Evolutionary conservation across 2,113 vertebrate species (phyloP).

Genomic region (Malaclemys terrapin): DNA sequence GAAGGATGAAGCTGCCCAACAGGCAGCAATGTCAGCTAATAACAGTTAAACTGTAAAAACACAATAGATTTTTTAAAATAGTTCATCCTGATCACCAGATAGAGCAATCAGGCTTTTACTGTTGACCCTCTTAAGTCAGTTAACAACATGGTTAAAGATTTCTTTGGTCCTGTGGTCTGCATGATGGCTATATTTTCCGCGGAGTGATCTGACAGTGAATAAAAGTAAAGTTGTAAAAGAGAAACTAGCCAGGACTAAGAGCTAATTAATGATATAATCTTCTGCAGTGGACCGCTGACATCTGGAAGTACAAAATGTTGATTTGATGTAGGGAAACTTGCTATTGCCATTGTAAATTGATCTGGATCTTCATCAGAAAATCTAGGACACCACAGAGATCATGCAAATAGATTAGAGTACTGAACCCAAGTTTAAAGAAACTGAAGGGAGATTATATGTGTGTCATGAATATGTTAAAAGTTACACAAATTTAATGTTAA

Average conservation of each 20-base stretch:
- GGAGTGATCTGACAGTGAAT: neutral
- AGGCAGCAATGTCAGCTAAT: neutral
- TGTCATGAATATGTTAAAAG: neutral
- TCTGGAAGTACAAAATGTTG: neutral
- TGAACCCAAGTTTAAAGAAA: neutral
- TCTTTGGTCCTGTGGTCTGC: neutral
- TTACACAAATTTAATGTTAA: neutral
- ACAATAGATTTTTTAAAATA: neutral
- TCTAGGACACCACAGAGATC: neutral
- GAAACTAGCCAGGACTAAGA: neutral
- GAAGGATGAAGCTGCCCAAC: neutral
- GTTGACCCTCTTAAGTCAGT: neutral
- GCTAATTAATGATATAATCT: neutral
- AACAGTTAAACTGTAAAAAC: neutral
- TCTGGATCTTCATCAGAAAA: constrained; percentile 28
- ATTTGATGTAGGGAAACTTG: constrained; percentile 29
- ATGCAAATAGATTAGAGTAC: constrained; percentile 9
- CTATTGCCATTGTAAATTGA: neutral
- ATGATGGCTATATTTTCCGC: neutral
- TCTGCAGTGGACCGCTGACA: neutral
- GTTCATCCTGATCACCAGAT: neutral
- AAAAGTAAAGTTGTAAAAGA: neutral
- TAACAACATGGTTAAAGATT: neutral
- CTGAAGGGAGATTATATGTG: neutral
- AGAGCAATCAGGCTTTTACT: neutral